Percentiles rank a stretch among this genome's conserved stretches.
These are phyloP conservation scores for Torymus tubicola DNA, from an alignment of 2,888 invertebrate genomes.

Conservation along the genomic window DNA sequence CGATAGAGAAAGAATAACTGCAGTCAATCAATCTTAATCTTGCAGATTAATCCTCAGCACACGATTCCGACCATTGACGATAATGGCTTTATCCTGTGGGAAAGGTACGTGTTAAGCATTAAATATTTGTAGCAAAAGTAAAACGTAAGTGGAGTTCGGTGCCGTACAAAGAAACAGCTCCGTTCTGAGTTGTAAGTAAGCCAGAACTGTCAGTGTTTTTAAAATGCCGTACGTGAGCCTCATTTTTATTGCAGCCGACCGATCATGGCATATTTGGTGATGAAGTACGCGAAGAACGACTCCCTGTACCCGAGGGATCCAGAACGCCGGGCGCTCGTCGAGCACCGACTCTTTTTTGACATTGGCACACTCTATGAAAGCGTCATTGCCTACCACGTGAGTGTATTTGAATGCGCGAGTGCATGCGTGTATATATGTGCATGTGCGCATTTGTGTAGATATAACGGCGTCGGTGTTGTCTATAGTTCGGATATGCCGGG, in stretches of 20 bases:
- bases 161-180: too few species aligned
- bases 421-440: too few species aligned
- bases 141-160: too few species aligned
- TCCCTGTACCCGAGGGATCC: conserved; percentile 86
- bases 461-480: too few species aligned
- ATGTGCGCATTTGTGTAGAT: too few species aligned
- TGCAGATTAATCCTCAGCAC: conserved; percentile 89
- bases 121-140: conserved; percentile 3
- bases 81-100: conserved; percentile 88
- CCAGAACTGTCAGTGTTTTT: too few species aligned
- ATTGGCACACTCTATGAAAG: conserved; percentile 85
- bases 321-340: conserved; percentile 85
- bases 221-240: conserved; percentile 27
- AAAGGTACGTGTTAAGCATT: conserved; percentile 78
- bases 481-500: too few species aligned
- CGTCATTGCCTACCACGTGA: conserved; percentile 85
- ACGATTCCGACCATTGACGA: conserved; percentile 90
- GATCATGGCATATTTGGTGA: conserved; percentile 87
- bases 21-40: conserved; percentile 30
- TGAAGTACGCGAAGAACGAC: conserved; percentile 88
- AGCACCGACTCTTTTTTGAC: conserved; percentile 89
- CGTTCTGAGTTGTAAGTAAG: too few species aligned
- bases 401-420: conserved; percentile 67
- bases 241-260: conserved; percentile 80
- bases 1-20: neutral